A percentile compares a stretch with the other conserved stretches of the same genome.
Conservation (phyloP, 2,113 vertebrate species). For the Solea senegalensis region DNA sequence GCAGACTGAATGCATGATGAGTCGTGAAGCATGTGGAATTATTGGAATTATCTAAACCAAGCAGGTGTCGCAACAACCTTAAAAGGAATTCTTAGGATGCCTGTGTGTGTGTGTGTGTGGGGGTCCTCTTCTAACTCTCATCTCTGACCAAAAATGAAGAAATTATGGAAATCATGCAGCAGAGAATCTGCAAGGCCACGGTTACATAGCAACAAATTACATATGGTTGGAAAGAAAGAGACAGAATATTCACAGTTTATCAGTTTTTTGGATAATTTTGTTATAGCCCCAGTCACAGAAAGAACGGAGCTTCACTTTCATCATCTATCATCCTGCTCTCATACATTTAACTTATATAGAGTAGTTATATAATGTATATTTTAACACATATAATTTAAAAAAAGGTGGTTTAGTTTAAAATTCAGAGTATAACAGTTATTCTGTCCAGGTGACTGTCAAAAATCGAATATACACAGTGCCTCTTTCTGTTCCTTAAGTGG, state of each 20-base stretch:
- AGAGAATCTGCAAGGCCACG: constrained; percentile 8
- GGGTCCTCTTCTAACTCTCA: not conserved
- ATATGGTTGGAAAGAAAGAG: not conserved
- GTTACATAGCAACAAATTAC: constrained; percentile 48
- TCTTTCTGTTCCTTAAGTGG: constrained; percentile 14
- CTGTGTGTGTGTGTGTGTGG: constrained; percentile 16
- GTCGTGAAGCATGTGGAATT: not conserved
- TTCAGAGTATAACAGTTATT: too few relatives aligned
- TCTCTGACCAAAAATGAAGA: constrained; percentile 14
- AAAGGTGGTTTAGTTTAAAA: too few relatives aligned
- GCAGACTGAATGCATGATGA: not conserved
- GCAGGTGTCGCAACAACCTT: not conserved
- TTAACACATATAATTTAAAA: too few relatives aligned
- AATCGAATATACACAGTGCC: constrained; percentile 25
- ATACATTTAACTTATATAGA: not conserved
- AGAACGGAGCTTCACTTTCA: constrained; percentile 17
- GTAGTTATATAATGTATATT: too few relatives aligned
- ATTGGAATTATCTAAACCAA: not conserved
- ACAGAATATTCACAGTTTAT: constrained; percentile 7
- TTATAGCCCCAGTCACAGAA: constrained; percentile 31
- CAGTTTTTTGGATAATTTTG: constrained; percentile 5
- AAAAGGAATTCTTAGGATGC: not conserved
- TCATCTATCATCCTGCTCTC: constrained; percentile 5
- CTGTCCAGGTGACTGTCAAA: constrained; percentile 5
- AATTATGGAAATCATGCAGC: constrained; percentile 15